Evolutionary conservation across 2,888 invertebrate species (phyloP), one percentile per base, ranked within the genome.

Genomic region (Hoplodrina ambigua): DNA sequence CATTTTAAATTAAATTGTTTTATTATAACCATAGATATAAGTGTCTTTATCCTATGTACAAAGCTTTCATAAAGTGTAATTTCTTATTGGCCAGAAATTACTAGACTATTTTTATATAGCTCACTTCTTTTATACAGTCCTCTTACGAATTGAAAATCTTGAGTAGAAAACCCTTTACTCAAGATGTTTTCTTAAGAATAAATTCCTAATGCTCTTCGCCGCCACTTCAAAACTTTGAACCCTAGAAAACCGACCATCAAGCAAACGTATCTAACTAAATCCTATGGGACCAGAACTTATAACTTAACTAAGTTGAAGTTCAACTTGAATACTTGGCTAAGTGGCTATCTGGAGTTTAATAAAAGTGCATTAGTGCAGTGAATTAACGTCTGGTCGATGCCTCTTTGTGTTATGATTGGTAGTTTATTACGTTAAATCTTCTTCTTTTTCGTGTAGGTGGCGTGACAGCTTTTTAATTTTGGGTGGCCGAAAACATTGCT

Each of bases 291-390:
- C 41, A 44, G 3, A 70, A 75, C 70, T 75, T 78, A 63, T 52
- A 79, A 79, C 61, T 69, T 60, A 66, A 52, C 53, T 62, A 49
- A 61, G 55, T 62, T 54, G 19, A 33, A 76, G 44, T 68, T 62
- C 37, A 71, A 63, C 63, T 80, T 52, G 62, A 69, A 54, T 54
- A 19, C 30, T 0, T 68, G 37, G 52, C 69, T 76, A 69, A 76
- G 69, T 80, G 69, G 62, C 58, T 69, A 80, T 80, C 80, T 73
- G 8, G 52, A 73, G 58, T 73, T 80, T 65, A 75, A 72, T 80
- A 79, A 79, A 76, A 79, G 57, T 79, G 72, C 79, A 79, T 79
- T 80, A 80, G 56, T n/a, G 20, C 54, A 7, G 33, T 56, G 57
- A 20, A 69, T 57, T 33, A 69, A 72, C 33, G 59, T 70, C 76